Evolutionary conservation across 2,113 vertebrate species (phyloP), one percentile per base, ranked within the genome.

Genomic region (Heterotilapia buettikoferi): DNA sequence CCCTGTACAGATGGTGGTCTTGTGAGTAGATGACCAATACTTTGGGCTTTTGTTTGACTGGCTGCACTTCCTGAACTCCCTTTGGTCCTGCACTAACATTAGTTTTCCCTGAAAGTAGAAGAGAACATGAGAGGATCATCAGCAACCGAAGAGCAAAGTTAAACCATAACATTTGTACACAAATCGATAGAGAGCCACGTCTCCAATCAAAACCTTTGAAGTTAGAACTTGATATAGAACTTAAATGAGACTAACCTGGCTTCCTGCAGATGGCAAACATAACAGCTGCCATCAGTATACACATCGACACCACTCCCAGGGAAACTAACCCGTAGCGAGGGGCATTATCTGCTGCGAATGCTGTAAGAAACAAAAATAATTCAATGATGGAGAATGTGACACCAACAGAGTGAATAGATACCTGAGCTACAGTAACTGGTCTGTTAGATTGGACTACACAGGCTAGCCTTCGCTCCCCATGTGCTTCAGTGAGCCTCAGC

Each of bases 1-100:
- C 97, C 68, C 96, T 96, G 6, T 98, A 99, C 43, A 98, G 96
- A 16, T 88, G 93, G 90, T 99, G 98, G 88, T 99, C 99, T 0
- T 98, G 97, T 0, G 99, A 99, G 93, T 99, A 99, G 91, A 98
- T 95, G 4, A 99, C 91, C 95, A 98, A 96, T 21, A 99, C 97
- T 81, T 97, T 98, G 7, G 95, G 94, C 9, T 50, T 24, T 12
- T 87, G 57, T 29, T 80, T 21, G 14, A 88, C 71, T 18, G 16
- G 43, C 71, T 76, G 71, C 24, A 29, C 40, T 19, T 76, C 2
- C 14, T 45, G 43, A 50, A 19, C 7, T 14, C 2, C 24, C 11
- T 1, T 2, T 1, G 4, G 14, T 5, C 8, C 9, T 10, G 21
- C 9, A 31, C 4, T 2, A 6, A 5, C 7, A n/a, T 1, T 13